These are phyloP conservation scores for Maniola hyperantus DNA, from an alignment of 2,888 invertebrate genomes.

Conservation along the genomic window DNA sequence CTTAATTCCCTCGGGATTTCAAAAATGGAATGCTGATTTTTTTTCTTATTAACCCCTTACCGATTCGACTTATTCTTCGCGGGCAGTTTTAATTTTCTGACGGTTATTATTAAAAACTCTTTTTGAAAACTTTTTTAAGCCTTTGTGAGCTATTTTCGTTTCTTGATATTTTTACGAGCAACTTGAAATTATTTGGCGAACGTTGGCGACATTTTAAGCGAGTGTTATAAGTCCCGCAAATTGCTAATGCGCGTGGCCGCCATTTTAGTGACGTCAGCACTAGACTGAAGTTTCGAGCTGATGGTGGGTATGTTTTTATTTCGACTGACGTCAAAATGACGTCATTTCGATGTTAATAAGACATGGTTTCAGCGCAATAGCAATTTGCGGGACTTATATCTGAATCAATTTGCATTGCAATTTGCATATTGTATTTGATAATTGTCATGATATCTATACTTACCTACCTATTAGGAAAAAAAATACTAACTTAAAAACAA, in stretches of 20 bases:
- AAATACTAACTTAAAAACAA: background rate
- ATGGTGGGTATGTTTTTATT: too few relatives aligned
- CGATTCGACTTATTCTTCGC: constrained; percentile 18
- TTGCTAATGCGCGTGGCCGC: too few relatives aligned
- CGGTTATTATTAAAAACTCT: constrained; percentile 10
- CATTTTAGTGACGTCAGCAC: too few relatives aligned
- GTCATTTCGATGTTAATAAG: too few relatives aligned
- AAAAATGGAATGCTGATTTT: constrained; percentile 15
- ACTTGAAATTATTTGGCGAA: background rate
- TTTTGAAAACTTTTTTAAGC: constrained; percentile 8
- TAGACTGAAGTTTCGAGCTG: too few relatives aligned
- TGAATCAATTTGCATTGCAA: too few relatives aligned
- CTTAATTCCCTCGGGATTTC: constrained; percentile 19
- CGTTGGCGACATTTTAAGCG: background rate
- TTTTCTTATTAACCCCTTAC: constrained; percentile 20
- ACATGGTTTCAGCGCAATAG: too few relatives aligned
- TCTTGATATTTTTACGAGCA: background rate
- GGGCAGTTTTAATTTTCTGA: constrained; percentile 15
- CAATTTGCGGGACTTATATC: too few relatives aligned
- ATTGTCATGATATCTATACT: too few relatives aligned
- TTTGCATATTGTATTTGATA: too few relatives aligned
- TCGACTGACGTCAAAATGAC: too few relatives aligned
- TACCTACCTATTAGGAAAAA: background rate
- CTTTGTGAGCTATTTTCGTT: constrained; percentile 14
- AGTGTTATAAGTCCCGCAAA: too few relatives aligned